A percentile compares a stretch with the other conserved stretches of the same genome.
Evolutionary conservation across 1,140 invertebrate genomes (phyloP).

Genomic region (Drosophila pandora): DNA sequence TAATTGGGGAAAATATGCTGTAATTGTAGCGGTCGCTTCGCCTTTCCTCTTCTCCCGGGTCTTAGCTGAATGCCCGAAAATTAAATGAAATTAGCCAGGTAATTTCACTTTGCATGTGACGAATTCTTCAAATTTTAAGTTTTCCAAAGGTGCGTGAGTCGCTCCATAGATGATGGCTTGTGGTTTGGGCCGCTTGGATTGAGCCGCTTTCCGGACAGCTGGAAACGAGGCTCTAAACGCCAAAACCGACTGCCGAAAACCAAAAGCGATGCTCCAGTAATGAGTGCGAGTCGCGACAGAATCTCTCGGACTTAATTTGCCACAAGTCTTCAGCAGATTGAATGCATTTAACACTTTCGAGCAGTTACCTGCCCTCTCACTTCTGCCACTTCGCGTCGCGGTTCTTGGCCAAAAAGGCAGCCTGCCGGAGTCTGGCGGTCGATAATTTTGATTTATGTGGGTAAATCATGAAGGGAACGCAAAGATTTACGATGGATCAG

Average conservation of each 20-base stretch:
- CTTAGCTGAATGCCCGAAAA: slow-evolving; percentile 61
- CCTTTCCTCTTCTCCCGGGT: slow-evolving; percentile 16
- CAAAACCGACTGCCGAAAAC: slow-evolving; percentile 33
- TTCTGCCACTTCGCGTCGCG: slow-evolving; percentile 21
- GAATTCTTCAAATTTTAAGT: slow-evolving; percentile 45
- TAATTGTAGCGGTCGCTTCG: slow-evolving; percentile 75
- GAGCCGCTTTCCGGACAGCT: slow-evolving; percentile 54
- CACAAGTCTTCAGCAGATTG: slow-evolving; percentile 48
- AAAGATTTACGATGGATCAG: slow-evolving; percentile 84
- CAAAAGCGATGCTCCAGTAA: slow-evolving; percentile 30
- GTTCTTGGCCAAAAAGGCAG: slow-evolving; percentile 5
- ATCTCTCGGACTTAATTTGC: slow-evolving; percentile 8
- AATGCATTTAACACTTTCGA: slow-evolving; percentile 75
- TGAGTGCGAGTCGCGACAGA: slow-evolving; percentile 33
- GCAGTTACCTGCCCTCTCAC: slow-evolving; percentile 53
- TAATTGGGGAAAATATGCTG: slow-evolving; percentile 82
- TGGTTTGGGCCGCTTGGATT: slow-evolving; percentile 59
- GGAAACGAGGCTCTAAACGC: slow-evolving; percentile 72
- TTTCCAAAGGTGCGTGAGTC: slow-evolving; percentile 55
- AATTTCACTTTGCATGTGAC: slow-evolving; percentile 82
- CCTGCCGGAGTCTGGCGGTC: slow-evolving; percentile 45
- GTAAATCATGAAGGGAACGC: slow-evolving; percentile 83
- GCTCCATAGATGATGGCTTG: slow-evolving; percentile 1
- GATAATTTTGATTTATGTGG: slow-evolving; percentile 84
- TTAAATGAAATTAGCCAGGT: slow-evolving; percentile 81